phyloP scores from a whole-genome alignment of 2,113 vertebrate genomes.

The Ramphastos sulfuratus region DNA sequence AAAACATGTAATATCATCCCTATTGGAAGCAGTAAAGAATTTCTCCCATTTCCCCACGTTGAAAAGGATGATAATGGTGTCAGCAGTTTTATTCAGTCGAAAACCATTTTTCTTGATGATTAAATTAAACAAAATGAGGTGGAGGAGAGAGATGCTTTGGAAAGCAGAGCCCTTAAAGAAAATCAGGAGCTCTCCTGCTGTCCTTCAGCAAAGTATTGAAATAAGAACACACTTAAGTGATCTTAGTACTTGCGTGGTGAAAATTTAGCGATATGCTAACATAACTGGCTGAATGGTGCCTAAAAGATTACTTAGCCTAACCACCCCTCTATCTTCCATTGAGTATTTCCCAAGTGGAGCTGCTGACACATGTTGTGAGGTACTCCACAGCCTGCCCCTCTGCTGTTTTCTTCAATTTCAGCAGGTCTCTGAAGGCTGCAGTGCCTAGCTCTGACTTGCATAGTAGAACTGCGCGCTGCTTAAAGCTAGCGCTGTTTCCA shows the following conservation, averaged over 20 bases:
- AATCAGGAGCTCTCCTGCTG: background rate
- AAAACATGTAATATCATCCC: conserved; percentile 18
- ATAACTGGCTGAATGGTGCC: background rate
- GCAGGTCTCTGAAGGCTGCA: background rate
- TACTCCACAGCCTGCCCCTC: background rate
- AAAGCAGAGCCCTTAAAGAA: conserved; percentile 45
- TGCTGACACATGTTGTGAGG: background rate
- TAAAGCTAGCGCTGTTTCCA: background rate
- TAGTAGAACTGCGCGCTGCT: background rate
- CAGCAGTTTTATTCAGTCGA: conserved; percentile 52
- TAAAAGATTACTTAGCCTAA: background rate
- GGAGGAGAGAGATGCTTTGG: background rate
- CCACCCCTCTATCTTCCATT: accelerated
- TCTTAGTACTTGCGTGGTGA: background rate
- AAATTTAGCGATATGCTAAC: background rate
- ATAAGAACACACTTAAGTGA: background rate
- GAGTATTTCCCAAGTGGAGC: conserved; percentile 14
- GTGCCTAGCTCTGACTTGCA: accelerated
- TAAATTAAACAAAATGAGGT: conserved; percentile 34
- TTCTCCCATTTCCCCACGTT: background rate
- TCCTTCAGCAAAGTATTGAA: background rate
- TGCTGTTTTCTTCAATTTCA: background rate
- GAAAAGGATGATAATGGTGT: conserved; percentile 4
- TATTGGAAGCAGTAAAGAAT: conserved; percentile 50
- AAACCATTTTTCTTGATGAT: conserved; percentile 51